These are phyloP conservation scores for Eustalomyia histrio DNA, from an alignment of 2,888 invertebrate genomes.

Conservation along the genomic window DNA sequence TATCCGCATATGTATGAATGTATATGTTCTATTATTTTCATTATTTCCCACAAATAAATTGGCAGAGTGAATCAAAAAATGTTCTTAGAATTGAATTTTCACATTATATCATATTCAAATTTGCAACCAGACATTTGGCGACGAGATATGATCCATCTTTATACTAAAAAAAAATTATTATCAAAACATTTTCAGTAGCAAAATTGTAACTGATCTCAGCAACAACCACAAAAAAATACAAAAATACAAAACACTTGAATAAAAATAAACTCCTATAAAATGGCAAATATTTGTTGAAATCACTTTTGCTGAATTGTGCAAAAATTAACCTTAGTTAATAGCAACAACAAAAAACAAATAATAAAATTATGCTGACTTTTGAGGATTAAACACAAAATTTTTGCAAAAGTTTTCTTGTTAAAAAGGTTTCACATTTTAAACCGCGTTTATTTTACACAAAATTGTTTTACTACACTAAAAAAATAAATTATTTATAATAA, in stretches of 20 bases:
- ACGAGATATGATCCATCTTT: conserved; percentile 62
- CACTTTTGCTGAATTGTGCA: conserved; percentile 48
- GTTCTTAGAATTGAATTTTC: conserved; percentile 67
- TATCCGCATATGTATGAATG: no score
- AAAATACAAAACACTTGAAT: conserved; percentile 39
- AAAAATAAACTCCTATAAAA: conserved; percentile 21
- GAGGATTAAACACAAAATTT: not conserved
- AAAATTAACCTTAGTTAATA: conserved; percentile 29
- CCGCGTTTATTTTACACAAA: conserved; percentile 10
- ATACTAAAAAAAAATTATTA: conserved; percentile 8
- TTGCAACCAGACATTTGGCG: conserved; percentile 59
- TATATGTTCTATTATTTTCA: no score
- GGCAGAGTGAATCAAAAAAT: conserved; percentile 42
- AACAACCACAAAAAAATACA: conserved; percentile 41
- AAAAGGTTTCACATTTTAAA: conserved; percentile 50
- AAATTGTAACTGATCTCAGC: conserved; percentile 40
- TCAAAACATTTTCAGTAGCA: conserved; percentile 16
- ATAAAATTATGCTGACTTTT: conserved; percentile 51
- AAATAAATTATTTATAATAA: conserved; percentile 42
- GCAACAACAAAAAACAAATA: not conserved
- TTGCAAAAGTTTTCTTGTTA: conserved; percentile 25
- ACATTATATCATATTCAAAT: conserved; percentile 65
- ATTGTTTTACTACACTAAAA: conserved; percentile 40
- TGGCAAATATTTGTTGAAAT: conserved; percentile 10
- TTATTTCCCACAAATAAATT: not conserved